Evolutionary conservation across 2,797 vertebrate genomes (phyloP), one percentile per base, ranked within the genome.

Genomic region (Spheniscus humboldti): DNA sequence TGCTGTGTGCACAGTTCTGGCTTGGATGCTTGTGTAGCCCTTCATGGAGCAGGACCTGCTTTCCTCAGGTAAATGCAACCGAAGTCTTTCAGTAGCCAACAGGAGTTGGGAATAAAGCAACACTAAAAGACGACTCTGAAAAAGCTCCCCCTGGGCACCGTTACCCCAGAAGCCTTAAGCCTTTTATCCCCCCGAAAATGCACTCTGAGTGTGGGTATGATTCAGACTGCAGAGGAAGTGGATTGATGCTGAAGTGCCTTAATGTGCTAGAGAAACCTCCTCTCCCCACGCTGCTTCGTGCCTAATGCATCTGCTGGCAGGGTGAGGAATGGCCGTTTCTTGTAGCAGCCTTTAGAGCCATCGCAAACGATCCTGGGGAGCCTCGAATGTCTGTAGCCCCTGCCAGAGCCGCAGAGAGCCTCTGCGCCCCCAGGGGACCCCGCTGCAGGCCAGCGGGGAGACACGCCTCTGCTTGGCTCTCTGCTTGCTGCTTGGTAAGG

Each of bases 241-340:
- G 53, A 41, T 72, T 78, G 92, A 86, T 62, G 74, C 90, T 72
- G 19, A 94, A 96, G 95, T 97, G 97, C 97, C 97, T 97, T 97
- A 92, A 90, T 76, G 87, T 68, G 86, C 79, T 76, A 18, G 53
- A 92, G 45, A 41, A 83, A 59, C 81, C n/a, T 83, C 81, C 28
- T 75, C 50, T 25, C 72, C 60, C 48, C 60, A 18, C 1, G 0
- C 78, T 91, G 75, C 72, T 91, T 39, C 0, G 1, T 94, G 89
- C 60, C 94, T 92, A 83, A 95, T 83, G 86, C 69, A 23, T 86
- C 88, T 55, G 22, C 84, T 86, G 93, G 92, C 86, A 79, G 86
- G 27, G 25, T 11, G 80, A 74, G 80, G 86, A 76, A 23, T 68
- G 68, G 55, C 60, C 75, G n/a, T 60, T 89, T 27, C 45, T 56